A percentile compares a stretch with the other conserved stretches of the same genome.
These are phyloP conservation scores for Carcina quercana DNA, from an alignment of 2,888 invertebrate species.

Conservation along the genomic window DNA sequence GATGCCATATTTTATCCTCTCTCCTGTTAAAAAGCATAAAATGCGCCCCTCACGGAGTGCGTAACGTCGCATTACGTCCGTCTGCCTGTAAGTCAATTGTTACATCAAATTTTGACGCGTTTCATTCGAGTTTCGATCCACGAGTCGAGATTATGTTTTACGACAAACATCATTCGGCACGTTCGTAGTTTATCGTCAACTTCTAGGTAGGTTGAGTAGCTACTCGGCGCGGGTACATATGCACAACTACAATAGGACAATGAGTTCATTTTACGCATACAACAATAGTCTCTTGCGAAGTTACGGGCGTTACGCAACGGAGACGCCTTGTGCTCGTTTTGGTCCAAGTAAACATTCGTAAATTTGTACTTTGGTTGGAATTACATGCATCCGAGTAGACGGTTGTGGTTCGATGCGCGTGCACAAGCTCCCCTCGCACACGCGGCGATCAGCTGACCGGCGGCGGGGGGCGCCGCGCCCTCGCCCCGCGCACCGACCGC, in stretches of 20 bases:
- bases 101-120: too few species aligned
- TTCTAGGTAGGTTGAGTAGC: too few species aligned
- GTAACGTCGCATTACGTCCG: too few species aligned
- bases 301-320: constrained; percentile 41
- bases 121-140: too few species aligned
- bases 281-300: constrained; percentile 36
- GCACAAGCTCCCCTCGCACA: constrained; percentile 31
- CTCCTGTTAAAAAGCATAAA: too few species aligned
- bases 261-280: constrained; percentile 34
- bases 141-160: too few species aligned
- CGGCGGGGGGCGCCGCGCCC: constrained; percentile 35
- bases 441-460: constrained; percentile 65
- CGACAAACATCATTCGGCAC: too few species aligned
- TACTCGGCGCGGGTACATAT: too few species aligned
- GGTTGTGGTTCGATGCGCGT: constrained; percentile 39
- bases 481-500: constrained; percentile 27
- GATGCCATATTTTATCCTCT: too few species aligned
- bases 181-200: constrained; percentile 25
- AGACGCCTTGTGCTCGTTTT: constrained; percentile 38
- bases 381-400: constrained; percentile 30
- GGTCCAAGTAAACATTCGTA: constrained; percentile 34
- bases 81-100: too few species aligned
- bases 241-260: constrained; percentile 33
- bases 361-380: constrained; percentile 29
- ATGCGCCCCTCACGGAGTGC: too few species aligned